Evolutionary conservation across 1,140 invertebrate genomes (phyloP).

Genomic region (Pogonomyrmex californicus): DNA sequence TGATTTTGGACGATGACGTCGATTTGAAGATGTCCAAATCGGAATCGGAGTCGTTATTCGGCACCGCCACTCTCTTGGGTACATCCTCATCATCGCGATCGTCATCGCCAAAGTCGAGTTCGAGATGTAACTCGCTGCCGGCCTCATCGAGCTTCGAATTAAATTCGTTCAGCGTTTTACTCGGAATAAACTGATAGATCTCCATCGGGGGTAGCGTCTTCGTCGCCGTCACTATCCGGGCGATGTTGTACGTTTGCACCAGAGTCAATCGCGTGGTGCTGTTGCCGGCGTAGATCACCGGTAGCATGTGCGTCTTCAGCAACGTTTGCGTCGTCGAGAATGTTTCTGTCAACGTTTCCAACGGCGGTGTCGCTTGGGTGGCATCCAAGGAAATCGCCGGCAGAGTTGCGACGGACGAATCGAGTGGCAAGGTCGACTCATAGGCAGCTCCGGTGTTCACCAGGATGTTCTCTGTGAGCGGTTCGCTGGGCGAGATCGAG

Average conservation of each 20-base stretch:
- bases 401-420: conserved; percentile 93
- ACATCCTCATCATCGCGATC: conserved; percentile 91
- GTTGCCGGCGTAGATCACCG: conserved; percentile 91
- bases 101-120: conserved; percentile 94
- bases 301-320: conserved; percentile 95
- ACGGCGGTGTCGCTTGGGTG: conserved; percentile 92
- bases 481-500: conserved; percentile 90
- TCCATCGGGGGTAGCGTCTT: conserved; percentile 96
- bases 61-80: conserved; percentile 87
- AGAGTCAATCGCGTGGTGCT: conserved; percentile 91
- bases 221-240: conserved; percentile 94
- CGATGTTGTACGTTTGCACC: conserved; percentile 95
- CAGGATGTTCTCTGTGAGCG: conserved; percentile 94
- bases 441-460: conserved; percentile 92
- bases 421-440: conserved; percentile 91
- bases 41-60: conserved; percentile 89
- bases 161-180: conserved; percentile 95
- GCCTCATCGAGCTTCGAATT: conserved; percentile 95
- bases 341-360: conserved; percentile 96
- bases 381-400: conserved; percentile 92
- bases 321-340: conserved; percentile 96
- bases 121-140: conserved; percentile 94
- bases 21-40: conserved; percentile 89
- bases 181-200: conserved; percentile 94
- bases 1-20: conserved; percentile 87